Conservation (phyloP, 2,113 vertebrate genomes). For the Brachypteracias leptosomus region DNA sequence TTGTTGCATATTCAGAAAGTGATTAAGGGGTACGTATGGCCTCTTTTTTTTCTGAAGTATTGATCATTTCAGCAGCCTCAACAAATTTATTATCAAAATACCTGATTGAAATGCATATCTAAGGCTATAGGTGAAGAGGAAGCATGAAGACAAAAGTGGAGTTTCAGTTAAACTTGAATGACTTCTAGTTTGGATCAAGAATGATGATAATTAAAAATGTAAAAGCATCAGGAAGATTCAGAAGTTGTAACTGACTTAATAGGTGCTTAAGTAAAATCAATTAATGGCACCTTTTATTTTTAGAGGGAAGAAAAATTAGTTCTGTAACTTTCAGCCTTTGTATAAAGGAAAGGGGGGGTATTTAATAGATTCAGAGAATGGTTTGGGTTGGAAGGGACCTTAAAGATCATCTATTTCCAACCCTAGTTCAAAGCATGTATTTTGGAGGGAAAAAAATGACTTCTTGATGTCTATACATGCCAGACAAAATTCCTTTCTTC, state of each 20-base stretch:
- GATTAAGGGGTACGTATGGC: neutral
- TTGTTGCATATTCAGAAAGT: neutral
- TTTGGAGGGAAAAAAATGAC: fast-evolving
- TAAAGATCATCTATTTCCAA: no score
- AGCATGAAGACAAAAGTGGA: neutral
- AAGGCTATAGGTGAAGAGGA: neutral
- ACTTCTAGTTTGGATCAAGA: neutral
- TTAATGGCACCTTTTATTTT: neutral
- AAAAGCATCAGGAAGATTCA: neutral
- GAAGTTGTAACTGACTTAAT: neutral
- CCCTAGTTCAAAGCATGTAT: neutral
- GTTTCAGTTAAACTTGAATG: neutral
- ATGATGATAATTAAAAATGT: neutral
- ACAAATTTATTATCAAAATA: neutral
- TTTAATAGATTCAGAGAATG: no score
- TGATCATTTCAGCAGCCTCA: neutral
- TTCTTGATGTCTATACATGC: neutral
- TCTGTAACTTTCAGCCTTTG: neutral
- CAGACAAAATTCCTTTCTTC: neutral
- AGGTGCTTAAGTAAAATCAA: neutral
- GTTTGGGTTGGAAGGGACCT: no score
- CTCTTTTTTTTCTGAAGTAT: neutral
- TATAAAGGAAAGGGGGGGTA: neutral
- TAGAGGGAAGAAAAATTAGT: neutral
- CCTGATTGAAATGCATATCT: neutral